Evolutionary conservation across 1,140 invertebrate genomes (phyloP).

Genomic region (Leptonema lineaticorne): DNA sequence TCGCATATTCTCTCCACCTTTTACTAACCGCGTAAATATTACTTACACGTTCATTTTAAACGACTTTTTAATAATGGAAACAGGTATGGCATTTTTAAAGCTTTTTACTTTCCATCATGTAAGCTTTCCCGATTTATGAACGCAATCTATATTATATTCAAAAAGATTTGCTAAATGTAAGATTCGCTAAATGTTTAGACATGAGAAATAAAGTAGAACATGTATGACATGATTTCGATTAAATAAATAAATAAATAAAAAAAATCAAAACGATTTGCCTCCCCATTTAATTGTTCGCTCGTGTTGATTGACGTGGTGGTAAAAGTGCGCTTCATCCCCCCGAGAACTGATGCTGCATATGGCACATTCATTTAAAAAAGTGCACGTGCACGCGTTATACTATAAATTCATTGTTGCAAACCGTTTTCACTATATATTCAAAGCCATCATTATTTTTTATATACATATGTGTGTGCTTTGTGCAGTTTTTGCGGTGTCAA

Average conservation of each 20-base stretch:
- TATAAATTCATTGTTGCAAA: conserved; percentile 1
- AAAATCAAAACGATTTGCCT: too few relatives aligned
- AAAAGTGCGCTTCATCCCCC: background rate
- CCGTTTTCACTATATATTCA: background rate
- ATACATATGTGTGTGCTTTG: background rate
- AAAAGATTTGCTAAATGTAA: too few relatives aligned
- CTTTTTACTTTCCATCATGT: too few relatives aligned
- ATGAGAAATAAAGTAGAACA: too few relatives aligned
- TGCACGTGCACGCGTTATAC: background rate
- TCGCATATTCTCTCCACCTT: background rate
- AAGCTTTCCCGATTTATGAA: too few relatives aligned
- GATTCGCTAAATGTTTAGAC: too few relatives aligned
- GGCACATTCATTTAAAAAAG: background rate
- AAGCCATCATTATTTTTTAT: background rate
- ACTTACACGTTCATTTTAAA: background rate
- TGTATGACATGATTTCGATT: too few relatives aligned
- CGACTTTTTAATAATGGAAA: background rate
- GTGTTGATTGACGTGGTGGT: background rate
- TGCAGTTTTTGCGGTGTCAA: too few relatives aligned
- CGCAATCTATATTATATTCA: too few relatives aligned
- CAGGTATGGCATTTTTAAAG: too few relatives aligned
- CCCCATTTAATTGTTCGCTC: background rate
- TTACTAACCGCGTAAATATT: too few relatives aligned
- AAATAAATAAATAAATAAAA: too few relatives aligned
- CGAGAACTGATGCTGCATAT: background rate